Conservation (phyloP, 2,797 vertebrate species). For the Semotilus atromaculatus region DNA sequence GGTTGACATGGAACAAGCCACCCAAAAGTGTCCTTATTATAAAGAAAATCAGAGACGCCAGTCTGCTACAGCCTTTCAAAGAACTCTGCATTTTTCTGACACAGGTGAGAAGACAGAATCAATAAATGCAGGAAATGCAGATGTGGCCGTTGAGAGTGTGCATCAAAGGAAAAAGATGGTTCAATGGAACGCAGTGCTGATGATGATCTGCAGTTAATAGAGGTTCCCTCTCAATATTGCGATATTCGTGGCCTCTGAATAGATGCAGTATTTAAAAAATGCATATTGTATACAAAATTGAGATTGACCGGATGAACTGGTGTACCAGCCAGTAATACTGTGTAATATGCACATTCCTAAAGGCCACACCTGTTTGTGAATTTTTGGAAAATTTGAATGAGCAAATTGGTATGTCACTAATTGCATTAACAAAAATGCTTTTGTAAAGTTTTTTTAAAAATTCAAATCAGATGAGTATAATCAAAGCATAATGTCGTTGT, state of each 20-base stretch:
- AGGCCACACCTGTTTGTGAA: neutral
- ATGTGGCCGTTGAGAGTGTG: neutral
- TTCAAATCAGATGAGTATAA: neutral
- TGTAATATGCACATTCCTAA: neutral
- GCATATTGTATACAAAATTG: neutral
- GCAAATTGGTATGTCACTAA: neutral
- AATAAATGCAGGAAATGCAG: neutral
- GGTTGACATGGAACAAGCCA: conserved; percentile 96
- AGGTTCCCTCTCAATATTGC: neutral
- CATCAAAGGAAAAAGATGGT: neutral
- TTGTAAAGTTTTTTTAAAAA: neutral
- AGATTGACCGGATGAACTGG: neutral
- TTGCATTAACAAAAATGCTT: neutral
- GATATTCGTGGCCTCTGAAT: neutral
- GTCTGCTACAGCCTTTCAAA: conserved; percentile 93
- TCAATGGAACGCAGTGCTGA: neutral
- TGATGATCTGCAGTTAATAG: neutral
- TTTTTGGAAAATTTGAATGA: too few relatives aligned
- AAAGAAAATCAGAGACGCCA: conserved; percentile 93
- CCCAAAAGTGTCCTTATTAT: conserved; percentile 97
- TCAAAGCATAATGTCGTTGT: neutral
- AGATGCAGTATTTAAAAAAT: neutral
- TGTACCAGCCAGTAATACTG: neutral
- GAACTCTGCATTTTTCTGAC: conserved; percentile 92
- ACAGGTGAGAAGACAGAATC: conserved; percentile 76